A percentile compares a stretch with the other conserved stretches of the same genome.
Conservation (phyloP, 2,888 invertebrate species). For the Papilio gigon region DNA sequence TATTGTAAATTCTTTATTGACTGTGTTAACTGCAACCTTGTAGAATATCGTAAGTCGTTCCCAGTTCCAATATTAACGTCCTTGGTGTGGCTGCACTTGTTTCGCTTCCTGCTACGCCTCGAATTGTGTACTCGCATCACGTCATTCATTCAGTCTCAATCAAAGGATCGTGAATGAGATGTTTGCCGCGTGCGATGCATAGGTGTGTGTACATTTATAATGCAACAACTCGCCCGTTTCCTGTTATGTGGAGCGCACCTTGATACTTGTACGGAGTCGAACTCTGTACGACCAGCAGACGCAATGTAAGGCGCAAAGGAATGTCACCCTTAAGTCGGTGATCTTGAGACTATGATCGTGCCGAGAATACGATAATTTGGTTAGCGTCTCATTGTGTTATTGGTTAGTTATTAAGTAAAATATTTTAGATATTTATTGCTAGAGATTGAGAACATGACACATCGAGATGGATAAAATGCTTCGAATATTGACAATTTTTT, state of each 20-base stretch:
- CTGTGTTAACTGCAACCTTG: constrained; percentile 8
- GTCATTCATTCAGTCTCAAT: constrained; percentile 79
- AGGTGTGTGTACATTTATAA: constrained; percentile 54
- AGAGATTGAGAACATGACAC: neutral
- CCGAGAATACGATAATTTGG: neutral
- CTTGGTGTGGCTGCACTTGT: constrained; percentile 76
- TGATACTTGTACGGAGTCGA: constrained; percentile 37
- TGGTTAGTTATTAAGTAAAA: neutral
- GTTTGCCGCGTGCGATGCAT: constrained; percentile 65
- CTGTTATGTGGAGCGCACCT: constrained; percentile 61
- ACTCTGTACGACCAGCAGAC: constrained; percentile 1
- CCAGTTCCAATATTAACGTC: constrained; percentile 70
- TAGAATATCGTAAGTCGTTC: constrained; percentile 43
- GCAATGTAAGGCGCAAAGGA: constrained; percentile 21
- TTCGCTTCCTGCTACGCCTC: constrained; percentile 74
- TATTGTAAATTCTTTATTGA: neutral
- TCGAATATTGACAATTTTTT: neutral
- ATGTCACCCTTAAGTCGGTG: constrained; percentile 6
- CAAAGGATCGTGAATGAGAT: constrained; percentile 80
- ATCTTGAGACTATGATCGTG: neutral
- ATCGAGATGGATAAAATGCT: neutral
- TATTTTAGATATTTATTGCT: neutral
- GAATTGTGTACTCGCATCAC: constrained; percentile 76
- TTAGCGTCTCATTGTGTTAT: constrained; percentile 8
- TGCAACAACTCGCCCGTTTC: constrained; percentile 63